These are phyloP conservation scores for Caenorhabditis plicata DNA, from an alignment of 2,888 invertebrate genomes.

Conservation along the genomic window DNA sequence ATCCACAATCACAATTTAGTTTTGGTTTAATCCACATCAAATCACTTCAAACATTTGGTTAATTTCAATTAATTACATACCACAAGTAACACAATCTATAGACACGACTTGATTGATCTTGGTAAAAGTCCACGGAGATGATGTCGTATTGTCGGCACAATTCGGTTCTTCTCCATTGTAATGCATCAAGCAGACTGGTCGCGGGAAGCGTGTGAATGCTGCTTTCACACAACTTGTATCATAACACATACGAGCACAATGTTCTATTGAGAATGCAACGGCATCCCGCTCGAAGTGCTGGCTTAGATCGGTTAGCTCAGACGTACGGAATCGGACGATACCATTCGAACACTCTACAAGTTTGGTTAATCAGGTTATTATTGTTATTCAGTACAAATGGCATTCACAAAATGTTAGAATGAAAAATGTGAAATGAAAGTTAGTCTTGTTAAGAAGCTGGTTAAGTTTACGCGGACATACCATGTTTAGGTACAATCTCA, in stretches of 20 bases:
- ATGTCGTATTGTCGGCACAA: constrained; percentile 23
- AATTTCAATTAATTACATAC: constrained; percentile 30
- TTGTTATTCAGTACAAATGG: too few species aligned
- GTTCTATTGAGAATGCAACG: constrained; percentile 53
- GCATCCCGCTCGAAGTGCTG: constrained; percentile 58
- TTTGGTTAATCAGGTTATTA: constrained; percentile 5
- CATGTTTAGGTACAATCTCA: constrained; percentile 33
- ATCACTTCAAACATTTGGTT: background rate
- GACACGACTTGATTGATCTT: constrained; percentile 58
- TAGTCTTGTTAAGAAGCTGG: too few species aligned
- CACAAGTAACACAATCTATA: constrained; percentile 56
- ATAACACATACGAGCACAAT: constrained; percentile 60
- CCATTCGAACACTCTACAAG: constrained; percentile 45
- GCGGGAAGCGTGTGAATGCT: constrained; percentile 64
- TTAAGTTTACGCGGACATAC: constrained; percentile 31
- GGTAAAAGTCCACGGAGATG: constrained; percentile 41
- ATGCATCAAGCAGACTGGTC: constrained; percentile 61
- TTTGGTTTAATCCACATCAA: background rate
- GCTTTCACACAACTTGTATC: constrained; percentile 54
- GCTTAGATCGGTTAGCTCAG: constrained; percentile 48
- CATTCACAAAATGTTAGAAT: too few species aligned
- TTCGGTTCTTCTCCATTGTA: constrained; percentile 33
- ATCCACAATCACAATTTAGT: background rate
- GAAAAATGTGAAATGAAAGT: too few species aligned
- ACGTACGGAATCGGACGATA: constrained; percentile 47